Evolutionary conservation across 2,113 vertebrate genomes (phyloP).

Genomic region (Ophthalmolycus amberensis): DNA sequence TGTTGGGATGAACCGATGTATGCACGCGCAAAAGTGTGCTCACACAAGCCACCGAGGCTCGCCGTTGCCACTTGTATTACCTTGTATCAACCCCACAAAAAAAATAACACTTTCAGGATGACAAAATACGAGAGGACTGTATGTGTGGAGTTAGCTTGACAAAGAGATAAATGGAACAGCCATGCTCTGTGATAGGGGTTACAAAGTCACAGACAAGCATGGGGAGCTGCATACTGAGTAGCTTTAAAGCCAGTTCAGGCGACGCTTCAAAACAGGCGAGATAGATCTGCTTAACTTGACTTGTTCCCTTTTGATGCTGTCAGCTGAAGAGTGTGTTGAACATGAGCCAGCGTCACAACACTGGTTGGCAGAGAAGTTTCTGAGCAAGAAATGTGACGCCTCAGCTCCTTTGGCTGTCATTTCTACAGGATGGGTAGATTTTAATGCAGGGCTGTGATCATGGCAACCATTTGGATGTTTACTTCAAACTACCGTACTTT

Average conservation of each 20-base stretch:
- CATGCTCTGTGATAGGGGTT: slow-evolving; percentile 69
- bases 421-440: slow-evolving; percentile 51
- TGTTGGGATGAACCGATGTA: background rate
- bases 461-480: slow-evolving; percentile 39
- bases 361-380: slow-evolving; percentile 53
- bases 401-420: slow-evolving; percentile 71
- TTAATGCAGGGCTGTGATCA: slow-evolving; percentile 64
- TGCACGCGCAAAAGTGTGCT: background rate
- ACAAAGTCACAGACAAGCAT: slow-evolving; percentile 70
- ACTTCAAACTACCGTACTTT: slow-evolving; percentile 41
- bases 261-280: slow-evolving; percentile 67
- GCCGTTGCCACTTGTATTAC: background rate
- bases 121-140: slow-evolving; percentile 26
- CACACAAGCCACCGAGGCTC: background rate
- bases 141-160: slow-evolving; percentile 47
- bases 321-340: slow-evolving; percentile 71
- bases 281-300: slow-evolving; percentile 79
- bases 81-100: background rate
- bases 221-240: slow-evolving; percentile 58
- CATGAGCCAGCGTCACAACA: slow-evolving; percentile 67
- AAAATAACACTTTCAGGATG: slow-evolving; percentile 10
- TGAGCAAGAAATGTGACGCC: slow-evolving; percentile 65
- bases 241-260: slow-evolving; percentile 77
- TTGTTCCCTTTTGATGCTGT: slow-evolving; percentile 77
- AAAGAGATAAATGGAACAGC: slow-evolving; percentile 63